Evolutionary conservation across 2,113 vertebrate genomes (phyloP), one percentile per base, ranked within the genome.

Genomic region (Narcine bancroftii): DNA sequence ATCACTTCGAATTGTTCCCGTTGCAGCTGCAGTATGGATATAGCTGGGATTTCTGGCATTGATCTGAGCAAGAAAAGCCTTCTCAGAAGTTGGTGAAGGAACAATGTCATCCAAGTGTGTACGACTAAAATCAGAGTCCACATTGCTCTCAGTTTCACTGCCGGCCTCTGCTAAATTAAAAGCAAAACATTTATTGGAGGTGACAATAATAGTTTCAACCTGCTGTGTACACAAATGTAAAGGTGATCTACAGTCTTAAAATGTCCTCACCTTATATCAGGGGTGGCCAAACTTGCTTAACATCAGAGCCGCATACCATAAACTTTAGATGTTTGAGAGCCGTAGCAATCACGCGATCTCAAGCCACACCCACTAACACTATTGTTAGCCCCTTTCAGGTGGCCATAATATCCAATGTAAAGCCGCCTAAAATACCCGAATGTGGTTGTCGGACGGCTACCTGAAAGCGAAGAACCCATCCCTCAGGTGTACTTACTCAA

Each of bases 81-180:
- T 97, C 93, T 98, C 97, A 33, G 97, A 97, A 0, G 97, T 97
- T 3, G 96, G 96, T 0, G 97, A 95, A 26, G 97, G 96, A 83
- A 97, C 96, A 15, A 97, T 94, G 93, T 98, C 97, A 92, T 97
- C 96, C 93, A 96, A 97, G 77, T 96, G 97, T 93, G 96, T 94
- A n/a, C 97, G 96, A 6, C 97, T 96, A 94, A 97, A 97, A 85
- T 99, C 98, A 17, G 97, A 97, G 94, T 98, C 97, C 95, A 97
- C 95, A 0, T 96, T 97, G 94, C 98, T 97, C 93, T 98, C 97
- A 0, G 97, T 97, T 95, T 99, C 98, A 36, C 97, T 99, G 81
- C 97, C 97, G 65, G 96, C 97, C 93, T 99, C 98, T 99, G 92
- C 89, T 72, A 83, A 94, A 93, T 69, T 19, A 92, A 77, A 93